Conservation (phyloP, 2,113 vertebrate genomes). For the Cavia porcellus region DNA sequence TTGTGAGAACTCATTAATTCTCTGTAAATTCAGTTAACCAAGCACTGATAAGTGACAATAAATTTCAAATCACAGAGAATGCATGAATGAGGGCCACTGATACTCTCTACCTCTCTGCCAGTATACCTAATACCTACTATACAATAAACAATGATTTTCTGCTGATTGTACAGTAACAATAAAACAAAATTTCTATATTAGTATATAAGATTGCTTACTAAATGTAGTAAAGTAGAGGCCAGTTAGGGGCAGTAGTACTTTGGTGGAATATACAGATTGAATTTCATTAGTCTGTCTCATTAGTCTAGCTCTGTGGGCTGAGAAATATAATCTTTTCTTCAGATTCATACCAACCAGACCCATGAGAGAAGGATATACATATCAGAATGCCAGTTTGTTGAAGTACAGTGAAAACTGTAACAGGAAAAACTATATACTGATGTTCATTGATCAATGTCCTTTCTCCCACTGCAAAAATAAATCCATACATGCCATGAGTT, state of each 20-base stretch:
- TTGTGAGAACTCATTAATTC: background rate
- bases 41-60: background rate
- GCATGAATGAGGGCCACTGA: background rate
- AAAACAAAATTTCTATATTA: background rate
- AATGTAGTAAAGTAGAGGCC: background rate
- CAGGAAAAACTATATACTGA: background rate
- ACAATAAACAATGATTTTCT: background rate
- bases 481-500: background rate
- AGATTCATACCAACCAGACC: background rate
- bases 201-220: background rate
- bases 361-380: background rate
- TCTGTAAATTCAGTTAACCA: background rate
- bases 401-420: background rate
- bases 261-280: background rate
- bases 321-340: background rate
- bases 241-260: background rate
- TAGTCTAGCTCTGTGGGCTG: background rate
- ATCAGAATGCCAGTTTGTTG: background rate
- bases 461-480: slow-evolving; percentile 20
- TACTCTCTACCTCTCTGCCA: background rate
- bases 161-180: background rate
- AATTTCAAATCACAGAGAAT: background rate
- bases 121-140: background rate
- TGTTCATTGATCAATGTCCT: background rate
- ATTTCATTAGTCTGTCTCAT: background rate